These are phyloP conservation scores for Coranthus polyacanthus DNA, from an alignment of 2,797 vertebrate genomes.

Conservation along the genomic window DNA sequence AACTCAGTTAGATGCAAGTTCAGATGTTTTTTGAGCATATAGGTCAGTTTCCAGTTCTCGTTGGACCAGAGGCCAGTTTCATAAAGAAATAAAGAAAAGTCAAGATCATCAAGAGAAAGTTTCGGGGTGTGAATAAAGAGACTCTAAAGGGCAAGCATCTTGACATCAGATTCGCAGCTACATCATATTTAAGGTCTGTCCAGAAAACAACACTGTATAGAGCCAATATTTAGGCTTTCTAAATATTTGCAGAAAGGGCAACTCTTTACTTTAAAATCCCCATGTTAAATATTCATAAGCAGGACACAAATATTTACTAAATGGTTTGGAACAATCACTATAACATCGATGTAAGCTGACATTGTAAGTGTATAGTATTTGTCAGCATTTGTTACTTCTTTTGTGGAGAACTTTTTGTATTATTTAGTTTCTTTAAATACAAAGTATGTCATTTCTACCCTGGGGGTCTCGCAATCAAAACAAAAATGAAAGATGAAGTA, in stretches of 20 bases:
- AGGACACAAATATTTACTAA: too few relatives aligned
- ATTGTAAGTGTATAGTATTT: too few relatives aligned
- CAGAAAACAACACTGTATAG: conserved; percentile 1
- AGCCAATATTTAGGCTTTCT: neutral
- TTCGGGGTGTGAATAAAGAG: conserved; percentile 14
- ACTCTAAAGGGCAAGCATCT: neutral
- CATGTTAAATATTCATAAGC: too few relatives aligned
- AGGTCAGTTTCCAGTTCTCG: conserved; percentile 34
- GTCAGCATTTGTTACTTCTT: too few relatives aligned
- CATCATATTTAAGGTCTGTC: neutral
- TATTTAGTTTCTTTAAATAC: too few relatives aligned
- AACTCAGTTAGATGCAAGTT: conserved; percentile 43
- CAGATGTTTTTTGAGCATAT: conserved; percentile 28
- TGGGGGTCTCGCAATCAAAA: too few relatives aligned
- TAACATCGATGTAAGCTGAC: too few relatives aligned
- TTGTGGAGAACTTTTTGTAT: too few relatives aligned
- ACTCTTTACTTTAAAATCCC: too few relatives aligned
- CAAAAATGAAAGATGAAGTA: too few relatives aligned
- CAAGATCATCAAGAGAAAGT: neutral
- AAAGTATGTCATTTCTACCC: too few relatives aligned
- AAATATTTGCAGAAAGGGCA: conserved; percentile 4
- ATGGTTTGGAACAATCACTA: too few relatives aligned
- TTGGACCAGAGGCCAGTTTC: conserved; percentile 4
- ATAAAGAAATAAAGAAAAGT: conserved; percentile 31
- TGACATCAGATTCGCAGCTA: conserved; percentile 12